A percentile compares a stretch with the other conserved stretches of the same genome.
Evolutionary conservation across 2,888 invertebrate genomes (phyloP).

Genomic region (Leucophenga maculata): DNA sequence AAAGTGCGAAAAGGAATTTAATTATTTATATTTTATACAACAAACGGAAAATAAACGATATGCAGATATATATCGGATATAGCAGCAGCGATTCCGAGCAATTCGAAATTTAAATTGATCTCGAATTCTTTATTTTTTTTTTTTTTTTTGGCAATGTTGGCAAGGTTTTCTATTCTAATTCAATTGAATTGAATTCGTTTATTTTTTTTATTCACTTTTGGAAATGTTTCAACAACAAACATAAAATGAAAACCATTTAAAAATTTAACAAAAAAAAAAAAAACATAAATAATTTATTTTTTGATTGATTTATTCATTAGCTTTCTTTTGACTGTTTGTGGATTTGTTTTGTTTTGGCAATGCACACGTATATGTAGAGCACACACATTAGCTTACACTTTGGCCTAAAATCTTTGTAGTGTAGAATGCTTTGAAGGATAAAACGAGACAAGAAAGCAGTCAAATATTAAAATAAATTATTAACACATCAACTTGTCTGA

Average conservation of each 20-base stretch:
- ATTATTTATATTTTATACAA: constrained; percentile 53
- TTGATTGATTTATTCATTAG: neutral
- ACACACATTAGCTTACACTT: too few species aligned
- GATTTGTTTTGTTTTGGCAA: too few species aligned
- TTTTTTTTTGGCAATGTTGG: constrained; percentile 40
- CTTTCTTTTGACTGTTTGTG: constrained; percentile 35
- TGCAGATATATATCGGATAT: constrained; percentile 28
- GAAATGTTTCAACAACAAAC: constrained; percentile 27
- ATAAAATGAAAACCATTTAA: neutral
- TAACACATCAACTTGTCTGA: too few species aligned
- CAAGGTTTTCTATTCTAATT: constrained; percentile 36
- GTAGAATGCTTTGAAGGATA: too few species aligned
- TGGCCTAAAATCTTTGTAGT: too few species aligned
- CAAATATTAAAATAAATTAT: too few species aligned
- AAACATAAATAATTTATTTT: neutral
- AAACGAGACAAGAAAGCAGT: too few species aligned
- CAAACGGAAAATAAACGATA: constrained; percentile 35
- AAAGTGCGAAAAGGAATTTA: constrained; percentile 59
- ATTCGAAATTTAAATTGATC: constrained; percentile 46
- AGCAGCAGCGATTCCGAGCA: constrained; percentile 10
- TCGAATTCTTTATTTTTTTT: constrained; percentile 31
- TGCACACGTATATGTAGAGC: too few species aligned
- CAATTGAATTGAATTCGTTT: constrained; percentile 35
- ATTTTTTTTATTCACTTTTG: constrained; percentile 33
- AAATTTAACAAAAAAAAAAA: neutral